Evolutionary conservation across 1,140 invertebrate species (phyloP).

Genomic region (Penaeus chinensis): DNA sequence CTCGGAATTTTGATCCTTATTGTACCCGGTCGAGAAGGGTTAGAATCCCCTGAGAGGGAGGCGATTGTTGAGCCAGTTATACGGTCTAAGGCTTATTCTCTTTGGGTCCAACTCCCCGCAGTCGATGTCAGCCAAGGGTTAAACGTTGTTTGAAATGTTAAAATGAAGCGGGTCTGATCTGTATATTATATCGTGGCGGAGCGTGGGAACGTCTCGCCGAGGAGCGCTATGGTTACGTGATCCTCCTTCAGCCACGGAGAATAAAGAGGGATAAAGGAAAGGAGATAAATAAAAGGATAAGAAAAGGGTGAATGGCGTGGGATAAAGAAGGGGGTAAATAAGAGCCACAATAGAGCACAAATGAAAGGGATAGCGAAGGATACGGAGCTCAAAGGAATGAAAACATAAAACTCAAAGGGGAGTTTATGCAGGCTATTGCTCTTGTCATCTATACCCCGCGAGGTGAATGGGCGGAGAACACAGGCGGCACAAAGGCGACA

Average conservation of each 20-base stretch:
- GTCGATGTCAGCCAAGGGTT: constrained; percentile 61
- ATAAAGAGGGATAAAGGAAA: constrained; percentile 55
- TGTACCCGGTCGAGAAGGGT: constrained; percentile 7
- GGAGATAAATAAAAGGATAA: constrained; percentile 58
- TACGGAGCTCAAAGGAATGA: constrained; percentile 52
- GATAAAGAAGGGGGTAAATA: constrained; percentile 61
- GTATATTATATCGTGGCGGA: constrained; percentile 52
- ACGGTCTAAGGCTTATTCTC: constrained; percentile 44
- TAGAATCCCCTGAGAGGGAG: neutral
- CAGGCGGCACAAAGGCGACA: constrained; percentile 42
- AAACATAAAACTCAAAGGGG: constrained; percentile 57
- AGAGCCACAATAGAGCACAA: constrained; percentile 56
- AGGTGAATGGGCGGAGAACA: constrained; percentile 31
- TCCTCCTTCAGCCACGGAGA: constrained; percentile 52
- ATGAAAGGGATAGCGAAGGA: constrained; percentile 55
- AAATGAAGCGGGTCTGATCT: constrained; percentile 59
- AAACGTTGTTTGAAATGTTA: constrained; percentile 62
- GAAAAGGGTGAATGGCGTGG: constrained; percentile 53
- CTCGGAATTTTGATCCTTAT: constrained; percentile 42
- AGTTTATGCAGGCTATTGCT: constrained; percentile 49
- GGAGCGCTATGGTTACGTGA: constrained; percentile 46
- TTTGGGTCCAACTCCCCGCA: constrained; percentile 57
- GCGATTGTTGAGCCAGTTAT: constrained; percentile 37
- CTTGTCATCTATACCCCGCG: constrained; percentile 56
- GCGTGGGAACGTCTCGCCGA: constrained; percentile 44